phyloP scores from a whole-genome alignment of 2,888 invertebrate genomes.

The Zygaena filipendulae region DNA sequence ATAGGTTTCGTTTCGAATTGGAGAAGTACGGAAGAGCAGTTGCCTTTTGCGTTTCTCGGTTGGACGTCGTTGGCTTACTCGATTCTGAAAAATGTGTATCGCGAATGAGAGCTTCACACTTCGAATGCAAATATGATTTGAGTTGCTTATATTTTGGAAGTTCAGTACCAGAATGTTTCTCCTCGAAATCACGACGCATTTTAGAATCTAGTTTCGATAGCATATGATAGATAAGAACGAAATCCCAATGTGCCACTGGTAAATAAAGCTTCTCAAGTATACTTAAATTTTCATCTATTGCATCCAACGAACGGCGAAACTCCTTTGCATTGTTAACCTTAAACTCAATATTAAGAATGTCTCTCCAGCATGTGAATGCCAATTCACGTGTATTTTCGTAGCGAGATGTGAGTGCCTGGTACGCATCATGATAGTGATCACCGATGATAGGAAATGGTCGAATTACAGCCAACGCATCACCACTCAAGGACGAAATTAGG shows the following conservation, averaged over 20 bases:
- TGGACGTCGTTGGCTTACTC: not conserved
- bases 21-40: not conserved
- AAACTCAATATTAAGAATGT: slow-evolving; percentile 9
- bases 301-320: slow-evolving; percentile 6
- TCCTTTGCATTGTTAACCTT: slow-evolving; percentile 5
- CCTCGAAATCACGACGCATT: slow-evolving; percentile 10
- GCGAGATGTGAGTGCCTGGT: too few relatives aligned
- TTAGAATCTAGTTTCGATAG: slow-evolving; percentile 9
- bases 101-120: slow-evolving; percentile 6
- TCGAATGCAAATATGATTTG: not conserved
- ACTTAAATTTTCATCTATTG: slow-evolving; percentile 11
- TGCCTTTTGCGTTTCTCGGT: not conserved
- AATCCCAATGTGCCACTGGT: slow-evolving; percentile 8
- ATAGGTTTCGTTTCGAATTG: not conserved
- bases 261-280: slow-evolving; percentile 9
- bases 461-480: too few relatives aligned
- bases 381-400: too few relatives aligned
- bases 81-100: slow-evolving; percentile 5
- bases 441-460: too few relatives aligned
- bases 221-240: slow-evolving; percentile 8
- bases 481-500: too few relatives aligned
- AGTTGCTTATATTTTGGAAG: not conserved
- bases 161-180: not conserved
- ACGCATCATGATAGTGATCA: too few relatives aligned
- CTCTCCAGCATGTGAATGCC: too few relatives aligned